phyloP scores from a whole-genome alignment of 2,797 vertebrate genomes.

The Cynopterus sphinx region DNA sequence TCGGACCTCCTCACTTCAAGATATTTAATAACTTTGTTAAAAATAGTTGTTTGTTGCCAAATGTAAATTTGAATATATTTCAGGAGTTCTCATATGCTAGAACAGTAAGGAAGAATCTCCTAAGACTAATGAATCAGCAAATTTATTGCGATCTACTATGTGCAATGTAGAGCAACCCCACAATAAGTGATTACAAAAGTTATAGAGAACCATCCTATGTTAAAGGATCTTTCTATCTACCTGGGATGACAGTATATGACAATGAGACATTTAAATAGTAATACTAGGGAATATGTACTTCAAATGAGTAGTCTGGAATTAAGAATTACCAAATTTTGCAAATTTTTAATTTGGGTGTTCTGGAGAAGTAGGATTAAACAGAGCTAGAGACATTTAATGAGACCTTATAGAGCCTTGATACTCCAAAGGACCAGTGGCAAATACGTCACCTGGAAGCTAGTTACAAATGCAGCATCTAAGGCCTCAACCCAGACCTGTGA shows the following conservation, averaged over 20 bases:
- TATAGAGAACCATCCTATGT: neutral
- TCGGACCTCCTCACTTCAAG: neutral
- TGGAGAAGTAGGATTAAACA: conserved; percentile 16
- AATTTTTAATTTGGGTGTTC: neutral
- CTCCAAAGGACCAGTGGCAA: neutral
- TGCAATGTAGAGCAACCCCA: neutral
- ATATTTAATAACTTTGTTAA: conserved; percentile 37
- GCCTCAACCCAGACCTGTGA: neutral
- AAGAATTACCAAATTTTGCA: conserved; percentile 2
- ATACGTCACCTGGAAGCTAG: neutral
- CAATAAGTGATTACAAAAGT: neutral
- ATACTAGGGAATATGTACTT: neutral
- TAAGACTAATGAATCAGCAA: neutral
- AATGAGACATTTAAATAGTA: conserved; percentile 16
- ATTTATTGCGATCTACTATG: neutral
- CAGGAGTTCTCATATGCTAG: neutral
- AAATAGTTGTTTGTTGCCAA: conserved; percentile 26
- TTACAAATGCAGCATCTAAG: neutral
- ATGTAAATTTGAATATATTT: neutral
- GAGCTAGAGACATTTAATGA: neutral
- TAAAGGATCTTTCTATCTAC: neutral
- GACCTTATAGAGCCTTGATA: neutral
- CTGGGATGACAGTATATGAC: neutral
- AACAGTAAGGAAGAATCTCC: neutral
- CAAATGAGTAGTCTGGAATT: neutral